These are phyloP conservation scores for Hydrolagus colliei DNA, from an alignment of 2,797 vertebrate genomes.

Conservation along the genomic window DNA sequence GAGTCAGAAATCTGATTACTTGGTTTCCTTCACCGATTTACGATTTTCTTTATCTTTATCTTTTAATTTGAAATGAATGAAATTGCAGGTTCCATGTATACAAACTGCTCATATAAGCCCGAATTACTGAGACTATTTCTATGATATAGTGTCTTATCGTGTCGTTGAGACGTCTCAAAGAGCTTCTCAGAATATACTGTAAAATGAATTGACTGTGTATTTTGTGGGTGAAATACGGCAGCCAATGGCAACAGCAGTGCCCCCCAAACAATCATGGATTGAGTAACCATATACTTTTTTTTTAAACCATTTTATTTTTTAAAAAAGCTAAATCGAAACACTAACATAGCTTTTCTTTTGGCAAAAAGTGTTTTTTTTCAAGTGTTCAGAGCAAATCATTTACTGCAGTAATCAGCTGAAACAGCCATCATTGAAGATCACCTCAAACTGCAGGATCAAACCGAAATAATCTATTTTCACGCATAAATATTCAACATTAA, in stretches of 20 bases:
- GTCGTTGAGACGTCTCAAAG: no score
- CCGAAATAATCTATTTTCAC: conserved; percentile 22
- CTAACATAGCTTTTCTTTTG: conserved; percentile 11
- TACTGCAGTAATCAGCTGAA: conserved; percentile 25
- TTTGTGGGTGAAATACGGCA: no score
- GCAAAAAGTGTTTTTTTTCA: conserved; percentile 5
- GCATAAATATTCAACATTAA: conserved; percentile 31
- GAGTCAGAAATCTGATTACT: neutral
- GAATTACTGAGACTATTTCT: conserved; percentile 14
- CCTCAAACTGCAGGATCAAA: conserved; percentile 27
- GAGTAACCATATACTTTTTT: no score
- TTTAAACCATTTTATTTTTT: neutral
- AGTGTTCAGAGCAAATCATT: conserved; percentile 15
- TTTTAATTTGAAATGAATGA: neutral
- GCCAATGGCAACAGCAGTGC: no score
- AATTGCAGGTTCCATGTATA: neutral
- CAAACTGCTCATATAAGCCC: neutral
- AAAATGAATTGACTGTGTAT: no score
- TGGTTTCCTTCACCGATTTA: neutral
- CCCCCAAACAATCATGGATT: no score
- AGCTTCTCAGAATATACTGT: no score
- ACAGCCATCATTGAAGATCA: conserved; percentile 16
- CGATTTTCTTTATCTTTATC: neutral
- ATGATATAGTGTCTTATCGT: neutral
- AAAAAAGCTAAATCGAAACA: conserved; percentile 4